These are phyloP conservation scores for Neria commutata DNA, from an alignment of 2,888 invertebrate species.

Conservation along the genomic window DNA sequence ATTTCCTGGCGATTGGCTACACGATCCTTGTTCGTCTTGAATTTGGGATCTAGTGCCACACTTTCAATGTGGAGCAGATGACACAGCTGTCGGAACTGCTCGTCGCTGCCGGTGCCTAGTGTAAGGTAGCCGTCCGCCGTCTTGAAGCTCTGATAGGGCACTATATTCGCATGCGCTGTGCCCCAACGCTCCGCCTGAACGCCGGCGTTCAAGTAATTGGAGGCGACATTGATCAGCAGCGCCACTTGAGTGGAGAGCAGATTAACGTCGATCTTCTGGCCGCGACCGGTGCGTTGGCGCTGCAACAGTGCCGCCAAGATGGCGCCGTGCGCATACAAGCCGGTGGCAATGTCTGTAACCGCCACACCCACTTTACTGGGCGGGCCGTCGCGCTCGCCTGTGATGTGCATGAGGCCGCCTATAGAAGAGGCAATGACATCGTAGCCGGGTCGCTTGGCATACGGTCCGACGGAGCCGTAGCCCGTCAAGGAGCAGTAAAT, in stretches of 20 bases:
- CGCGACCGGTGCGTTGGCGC: conserved; percentile 75
- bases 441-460: conserved; percentile 86
- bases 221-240: conserved; percentile 85
- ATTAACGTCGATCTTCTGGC: conserved; percentile 93
- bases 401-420: conserved; percentile 88
- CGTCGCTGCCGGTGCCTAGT: conserved; percentile 85
- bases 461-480: conserved; percentile 88
- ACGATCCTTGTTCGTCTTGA: conserved; percentile 73
- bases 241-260: conserved; percentile 92
- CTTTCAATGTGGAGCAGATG: conserved; percentile 67
- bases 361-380: conserved; percentile 94
- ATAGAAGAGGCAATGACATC: conserved; percentile 94
- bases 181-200: conserved; percentile 82
- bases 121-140: conserved; percentile 85
- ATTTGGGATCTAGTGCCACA: conserved; percentile 70
- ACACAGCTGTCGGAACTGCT: conserved; percentile 79
- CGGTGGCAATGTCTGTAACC: conserved; percentile 92
- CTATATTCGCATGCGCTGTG: conserved; percentile 93
- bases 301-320: conserved; percentile 89
- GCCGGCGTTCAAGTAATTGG: conserved; percentile 87
- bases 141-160: conserved; percentile 90
- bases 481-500: conserved; percentile 95
- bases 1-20: conserved; percentile 78
- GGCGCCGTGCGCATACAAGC: conserved; percentile 92
- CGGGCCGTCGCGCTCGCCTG: conserved; percentile 81